Evolutionary conservation across 2,797 vertebrate species (phyloP).

Genomic region (Sebastes diploproa): DNA sequence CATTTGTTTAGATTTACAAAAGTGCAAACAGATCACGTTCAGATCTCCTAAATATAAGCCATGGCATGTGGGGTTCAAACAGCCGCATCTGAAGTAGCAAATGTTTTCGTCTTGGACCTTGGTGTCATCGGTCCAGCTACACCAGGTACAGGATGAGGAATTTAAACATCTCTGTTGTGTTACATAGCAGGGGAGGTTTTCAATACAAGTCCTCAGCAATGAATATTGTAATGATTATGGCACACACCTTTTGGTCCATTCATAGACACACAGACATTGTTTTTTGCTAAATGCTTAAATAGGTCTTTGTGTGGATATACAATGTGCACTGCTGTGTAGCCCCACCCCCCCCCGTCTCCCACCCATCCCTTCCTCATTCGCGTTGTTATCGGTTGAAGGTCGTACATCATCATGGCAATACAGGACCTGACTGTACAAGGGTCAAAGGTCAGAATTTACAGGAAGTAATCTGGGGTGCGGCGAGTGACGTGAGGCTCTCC

Average conservation of each 20-base stretch:
- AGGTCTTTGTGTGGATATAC: conserved; percentile 69
- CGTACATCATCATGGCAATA: conserved; percentile 87
- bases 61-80: conserved; percentile 45
- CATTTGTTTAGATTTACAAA: conserved; percentile 77
- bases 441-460: conserved; percentile 85
- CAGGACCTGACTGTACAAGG: conserved; percentile 91
- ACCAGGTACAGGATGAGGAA: conserved; percentile 46
- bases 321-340: conserved; percentile 83
- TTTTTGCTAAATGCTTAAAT: conserved; percentile 80
- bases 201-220: conserved; percentile 82
- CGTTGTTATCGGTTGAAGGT: conserved; percentile 81
- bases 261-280: conserved; percentile 86
- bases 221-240: conserved; percentile 85
- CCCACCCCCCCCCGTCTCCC: neutral
- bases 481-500: conserved; percentile 97
- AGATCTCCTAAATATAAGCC: conserved; percentile 51
- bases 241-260: conserved; percentile 95
- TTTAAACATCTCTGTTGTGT: conserved; percentile 60
- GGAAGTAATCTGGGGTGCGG: conserved; percentile 97
- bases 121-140: conserved; percentile 48
- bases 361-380: conserved; percentile 55
- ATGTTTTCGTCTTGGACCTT: conserved; percentile 22
- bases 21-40: conserved; percentile 76
- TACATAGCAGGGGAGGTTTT: conserved; percentile 76
- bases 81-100: conserved; percentile 31